Evolutionary conservation across 2,113 vertebrate genomes (phyloP).

Genomic region (Hemicordylus capensis): DNA sequence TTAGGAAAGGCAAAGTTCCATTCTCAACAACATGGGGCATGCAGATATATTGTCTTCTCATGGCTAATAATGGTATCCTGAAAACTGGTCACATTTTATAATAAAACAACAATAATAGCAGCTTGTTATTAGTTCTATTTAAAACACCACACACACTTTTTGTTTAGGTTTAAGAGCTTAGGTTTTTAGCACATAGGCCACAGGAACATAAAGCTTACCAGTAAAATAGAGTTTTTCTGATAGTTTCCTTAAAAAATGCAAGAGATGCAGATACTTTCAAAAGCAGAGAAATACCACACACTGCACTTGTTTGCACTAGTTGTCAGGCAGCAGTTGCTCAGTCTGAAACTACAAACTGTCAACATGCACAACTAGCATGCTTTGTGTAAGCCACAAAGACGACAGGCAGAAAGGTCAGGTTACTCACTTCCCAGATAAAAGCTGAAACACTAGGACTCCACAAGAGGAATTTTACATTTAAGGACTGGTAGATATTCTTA

Average conservation of each 20-base stretch:
- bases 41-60: background rate
- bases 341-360: constrained; percentile 74
- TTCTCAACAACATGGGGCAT: background rate
- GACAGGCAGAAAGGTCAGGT: constrained; percentile 72
- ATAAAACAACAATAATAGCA: background rate
- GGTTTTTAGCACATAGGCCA: rapidly evolving
- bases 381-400: constrained; percentile 70
- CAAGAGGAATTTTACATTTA: constrained; percentile 70
- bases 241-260: constrained; percentile 47
- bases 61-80: background rate
- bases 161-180: background rate
- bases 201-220: constrained; percentile 55
- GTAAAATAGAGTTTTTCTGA: constrained; percentile 36
- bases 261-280: constrained; percentile 70
- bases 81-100: background rate
- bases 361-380: constrained; percentile 74
- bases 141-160: constrained; percentile 2
- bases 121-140: background rate
- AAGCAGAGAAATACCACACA: constrained; percentile 51
- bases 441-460: constrained; percentile 47
- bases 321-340: constrained; percentile 76
- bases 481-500: constrained; percentile 52
- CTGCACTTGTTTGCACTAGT: constrained; percentile 79
- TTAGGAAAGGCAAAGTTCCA: background rate
- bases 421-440: constrained; percentile 74